Evolutionary conservation across 2,797 vertebrate species (phyloP).

Genomic region (Silurus aristotelis): DNA sequence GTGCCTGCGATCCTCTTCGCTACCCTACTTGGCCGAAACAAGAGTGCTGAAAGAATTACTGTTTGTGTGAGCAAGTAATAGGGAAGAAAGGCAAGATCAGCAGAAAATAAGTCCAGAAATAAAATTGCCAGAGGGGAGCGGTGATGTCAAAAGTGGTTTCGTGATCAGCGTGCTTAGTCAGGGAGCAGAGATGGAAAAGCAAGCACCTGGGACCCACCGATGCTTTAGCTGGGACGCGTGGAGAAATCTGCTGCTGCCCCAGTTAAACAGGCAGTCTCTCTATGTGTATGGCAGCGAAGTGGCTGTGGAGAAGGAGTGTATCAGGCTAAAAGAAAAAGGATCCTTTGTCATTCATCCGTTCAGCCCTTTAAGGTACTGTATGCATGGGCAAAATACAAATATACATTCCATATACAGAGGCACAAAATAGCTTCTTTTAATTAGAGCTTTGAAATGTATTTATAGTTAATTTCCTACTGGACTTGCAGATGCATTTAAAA

Average conservation of each 20-base stretch:
- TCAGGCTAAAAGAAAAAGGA: slow-evolving; percentile 71
- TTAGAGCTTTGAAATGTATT: not conserved
- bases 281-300: slow-evolving; percentile 80
- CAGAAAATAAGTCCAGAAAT: slow-evolving; percentile 57
- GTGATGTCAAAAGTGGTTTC: slow-evolving; percentile 51
- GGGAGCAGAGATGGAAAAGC: slow-evolving; percentile 69
- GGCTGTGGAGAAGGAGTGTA: slow-evolving; percentile 76
- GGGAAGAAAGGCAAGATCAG: slow-evolving; percentile 59
- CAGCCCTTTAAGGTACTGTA: slow-evolving; percentile 74
- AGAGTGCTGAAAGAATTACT: slow-evolving; percentile 56
- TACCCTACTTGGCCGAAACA: slow-evolving; percentile 44
- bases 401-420: not conserved
- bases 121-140: slow-evolving; percentile 54
- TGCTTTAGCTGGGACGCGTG: slow-evolving; percentile 70
- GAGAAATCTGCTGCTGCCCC: slow-evolving; percentile 74
- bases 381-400: not conserved
- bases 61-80: slow-evolving; percentile 53
- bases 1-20: slow-evolving; percentile 34
- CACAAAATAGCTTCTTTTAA: not conserved
- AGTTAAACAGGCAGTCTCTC: slow-evolving; percentile 77
- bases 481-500: no score
- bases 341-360: slow-evolving; percentile 80
- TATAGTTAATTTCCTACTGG: no score
- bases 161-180: slow-evolving; percentile 51
- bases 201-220: slow-evolving; percentile 60